These are phyloP conservation scores for Xenus cinereus DNA, from an alignment of 2,113 vertebrate species.

Conservation along the genomic window DNA sequence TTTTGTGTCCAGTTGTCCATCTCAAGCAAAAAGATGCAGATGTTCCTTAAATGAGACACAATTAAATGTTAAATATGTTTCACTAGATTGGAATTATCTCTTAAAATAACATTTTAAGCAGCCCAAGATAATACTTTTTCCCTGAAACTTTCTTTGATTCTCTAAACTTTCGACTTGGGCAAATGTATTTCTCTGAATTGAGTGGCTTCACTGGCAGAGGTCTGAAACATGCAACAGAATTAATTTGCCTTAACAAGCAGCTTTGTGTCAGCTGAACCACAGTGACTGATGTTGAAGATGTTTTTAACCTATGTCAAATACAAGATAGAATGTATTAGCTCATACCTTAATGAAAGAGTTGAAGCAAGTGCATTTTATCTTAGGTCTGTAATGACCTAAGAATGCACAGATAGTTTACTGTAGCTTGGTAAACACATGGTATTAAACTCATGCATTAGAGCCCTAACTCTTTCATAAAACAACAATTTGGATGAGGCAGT, in stretches of 20 bases:
- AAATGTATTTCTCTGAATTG: neutral
- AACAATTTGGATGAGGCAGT: conserved; percentile 54
- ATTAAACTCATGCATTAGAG: neutral
- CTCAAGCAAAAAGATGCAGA: neutral
- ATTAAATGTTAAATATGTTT: neutral
- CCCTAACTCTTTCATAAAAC: conserved; percentile 23
- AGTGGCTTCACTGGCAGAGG: neutral
- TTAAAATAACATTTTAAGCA: neutral
- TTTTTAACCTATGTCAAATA: conserved; percentile 44
- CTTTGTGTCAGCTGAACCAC: conserved; percentile 23
- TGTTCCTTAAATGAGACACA: neutral
- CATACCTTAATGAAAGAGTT: conserved; percentile 58
- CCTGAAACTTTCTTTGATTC: neutral
- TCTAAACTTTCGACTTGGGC: neutral
- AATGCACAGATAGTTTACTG: conserved; percentile 37
- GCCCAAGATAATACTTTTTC: neutral
- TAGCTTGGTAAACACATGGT: conserved; percentile 42
- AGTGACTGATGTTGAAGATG: neutral
- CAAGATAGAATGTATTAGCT: conserved; percentile 42
- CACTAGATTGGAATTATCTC: neutral
- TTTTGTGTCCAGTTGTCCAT: neutral
- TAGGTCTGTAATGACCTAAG: conserved; percentile 47
- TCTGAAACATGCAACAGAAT: neutral
- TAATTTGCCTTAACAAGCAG: conserved; percentile 16
- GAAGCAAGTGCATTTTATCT: conserved; percentile 55